Conservation (phyloP, 2,113 vertebrate species). For the Paedocypris sp. region DNA sequence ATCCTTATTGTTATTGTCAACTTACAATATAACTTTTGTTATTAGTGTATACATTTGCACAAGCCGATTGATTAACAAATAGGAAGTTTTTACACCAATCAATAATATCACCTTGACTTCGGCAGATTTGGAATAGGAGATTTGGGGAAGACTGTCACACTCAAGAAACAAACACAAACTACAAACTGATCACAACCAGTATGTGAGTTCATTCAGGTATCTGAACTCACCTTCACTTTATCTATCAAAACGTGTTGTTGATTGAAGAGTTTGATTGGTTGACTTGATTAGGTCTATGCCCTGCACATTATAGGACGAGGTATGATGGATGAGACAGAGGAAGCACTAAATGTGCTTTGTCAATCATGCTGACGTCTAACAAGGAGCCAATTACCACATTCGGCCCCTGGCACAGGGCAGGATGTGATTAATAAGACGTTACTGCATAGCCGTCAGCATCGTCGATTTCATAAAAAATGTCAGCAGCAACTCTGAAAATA, state of each 20-base stretch:
- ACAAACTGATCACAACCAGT: no score
- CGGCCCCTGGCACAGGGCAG: constrained; percentile 30
- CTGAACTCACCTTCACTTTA: constrained; percentile 33
- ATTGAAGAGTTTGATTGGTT: constrained; percentile 53
- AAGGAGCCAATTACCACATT: constrained; percentile 45
- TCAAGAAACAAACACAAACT: no score
- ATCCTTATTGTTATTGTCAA: no score
- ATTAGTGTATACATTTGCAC: no score
- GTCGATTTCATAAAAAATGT: constrained; percentile 44
- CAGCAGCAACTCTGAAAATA: constrained; percentile 29
- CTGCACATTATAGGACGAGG: constrained; percentile 14
- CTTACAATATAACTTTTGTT: no score
- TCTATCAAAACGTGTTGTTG: constrained; percentile 62
- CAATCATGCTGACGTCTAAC: constrained; percentile 36
- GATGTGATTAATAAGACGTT: constrained; percentile 41
- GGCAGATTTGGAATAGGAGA: no score
- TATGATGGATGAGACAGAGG: constrained; percentile 21
- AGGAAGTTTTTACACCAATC: no score
- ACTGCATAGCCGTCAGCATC: constrained; percentile 22
- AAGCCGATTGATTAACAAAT: no score
- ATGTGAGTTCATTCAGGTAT: neutral
- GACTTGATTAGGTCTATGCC: constrained; percentile 45
- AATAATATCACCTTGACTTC: no score
- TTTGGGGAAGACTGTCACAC: no score
- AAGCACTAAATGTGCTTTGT: constrained; percentile 37